Base-by-base conservation (phyloP, 2,113 vertebrate species). In the Probosciger aterrimus region DNA sequence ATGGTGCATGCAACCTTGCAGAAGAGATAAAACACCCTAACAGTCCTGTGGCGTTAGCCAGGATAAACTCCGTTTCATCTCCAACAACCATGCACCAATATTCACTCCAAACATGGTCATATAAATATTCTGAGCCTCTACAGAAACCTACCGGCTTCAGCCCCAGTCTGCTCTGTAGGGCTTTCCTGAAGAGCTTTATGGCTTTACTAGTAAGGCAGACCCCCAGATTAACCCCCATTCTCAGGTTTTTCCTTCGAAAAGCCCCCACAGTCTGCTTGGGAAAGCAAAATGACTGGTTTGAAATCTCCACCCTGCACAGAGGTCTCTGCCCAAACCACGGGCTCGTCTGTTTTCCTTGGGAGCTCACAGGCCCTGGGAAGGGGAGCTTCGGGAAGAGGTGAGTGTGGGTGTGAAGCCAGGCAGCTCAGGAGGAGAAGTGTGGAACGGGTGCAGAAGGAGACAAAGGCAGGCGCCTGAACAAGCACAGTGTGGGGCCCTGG, bases 401-500 rank as follows among this genome's bases (percentile, higher is more conserved):
- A 62, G 37, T 20, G 70, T 73, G 90, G 57, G 31, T 82, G 71
- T 76, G 71, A 88, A 76, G 60, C 24, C 37, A 82, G 55, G 28
- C 5, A 0, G 60, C 65, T 79, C 78, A 30, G 37, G 37, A n/a
- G 63, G 16, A 62, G 78, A 79, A 76, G 41, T 0, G 2, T 28
- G 65, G 74, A 52, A 59, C 0, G 0, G n/a, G 44, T 0, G 0
- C 31, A 70, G 73, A 50, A 88, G 18, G 59, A 92, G 53, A 79
- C 31, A 59, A 64, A 92, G 30, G 47, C 2, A 2, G 24, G 59
- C 0, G 8, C 50, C 28, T 82, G 41, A 75, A 77, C 65, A 76
- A 89, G 39, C 93, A 85, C 62, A 57, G 74, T 95, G 95, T 91
- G 96, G 95, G 95, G 94, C 69, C 89, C 33, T 77, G 59, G 17